Conservation (phyloP, 1,140 invertebrate species). For the Drosophila pectinifera region DNA sequence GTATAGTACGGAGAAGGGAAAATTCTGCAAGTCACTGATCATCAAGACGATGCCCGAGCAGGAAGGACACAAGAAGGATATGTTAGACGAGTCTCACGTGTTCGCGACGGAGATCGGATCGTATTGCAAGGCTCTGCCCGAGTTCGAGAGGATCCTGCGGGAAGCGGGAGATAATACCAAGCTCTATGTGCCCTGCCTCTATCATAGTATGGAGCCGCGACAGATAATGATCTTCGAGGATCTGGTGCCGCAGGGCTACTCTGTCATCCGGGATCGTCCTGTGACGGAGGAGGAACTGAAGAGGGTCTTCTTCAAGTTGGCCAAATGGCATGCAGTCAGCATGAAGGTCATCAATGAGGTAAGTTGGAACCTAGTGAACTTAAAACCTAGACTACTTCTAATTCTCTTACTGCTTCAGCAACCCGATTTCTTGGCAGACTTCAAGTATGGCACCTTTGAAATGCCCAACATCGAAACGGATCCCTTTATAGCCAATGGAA, state of each 20-base stretch:
- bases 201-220: constrained; percentile 45
- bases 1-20: constrained; percentile 5
- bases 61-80: constrained; percentile 60
- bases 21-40: constrained; percentile 47
- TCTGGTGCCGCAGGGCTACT: constrained; percentile 50
- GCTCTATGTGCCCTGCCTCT: constrained; percentile 46
- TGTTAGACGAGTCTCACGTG: constrained; percentile 33
- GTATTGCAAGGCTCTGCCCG: constrained; percentile 52
- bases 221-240: constrained; percentile 67
- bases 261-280: constrained; percentile 44
- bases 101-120: constrained; percentile 67
- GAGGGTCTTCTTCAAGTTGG: constrained; percentile 36
- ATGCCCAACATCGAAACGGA: constrained; percentile 21
- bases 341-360: constrained; percentile 53
- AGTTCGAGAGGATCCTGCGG: constrained; percentile 51
- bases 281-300: constrained; percentile 41
- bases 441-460: constrained; percentile 23
- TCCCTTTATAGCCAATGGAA: constrained; percentile 29
- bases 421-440: constrained; percentile 42
- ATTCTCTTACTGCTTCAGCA: background rate
- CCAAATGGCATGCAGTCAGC: constrained; percentile 65
- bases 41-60: constrained; percentile 68
- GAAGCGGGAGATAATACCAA: constrained; percentile 46
- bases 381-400: background rate
- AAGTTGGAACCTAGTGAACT: background rate